These are phyloP conservation scores for Hedychridium roseum DNA, from an alignment of 2,888 invertebrate species.

Conservation along the genomic window DNA sequence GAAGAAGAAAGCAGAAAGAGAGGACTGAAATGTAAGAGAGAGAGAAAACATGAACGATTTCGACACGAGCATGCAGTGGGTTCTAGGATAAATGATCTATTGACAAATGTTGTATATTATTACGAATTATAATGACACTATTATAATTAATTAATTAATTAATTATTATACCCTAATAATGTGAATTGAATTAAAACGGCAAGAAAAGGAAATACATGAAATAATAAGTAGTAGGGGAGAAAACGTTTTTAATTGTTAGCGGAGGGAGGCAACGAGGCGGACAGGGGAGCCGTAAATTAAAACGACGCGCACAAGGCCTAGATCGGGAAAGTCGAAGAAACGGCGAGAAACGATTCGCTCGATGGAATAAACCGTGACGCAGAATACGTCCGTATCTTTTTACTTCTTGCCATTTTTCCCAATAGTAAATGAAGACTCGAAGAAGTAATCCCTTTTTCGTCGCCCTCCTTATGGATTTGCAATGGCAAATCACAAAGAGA, in stretches of 20 bases:
- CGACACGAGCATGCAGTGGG: slow-evolving; percentile 53
- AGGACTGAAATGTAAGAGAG: slow-evolving; percentile 17
- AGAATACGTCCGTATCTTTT: too few species aligned
- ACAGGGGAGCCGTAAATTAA: too few species aligned
- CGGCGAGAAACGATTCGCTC: too few species aligned
- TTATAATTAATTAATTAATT: slow-evolving; percentile 61
- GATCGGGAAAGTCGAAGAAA: too few species aligned
- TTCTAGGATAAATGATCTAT: slow-evolving; percentile 63
- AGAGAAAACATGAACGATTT: slow-evolving; percentile 30
- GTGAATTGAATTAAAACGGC: slow-evolving; percentile 61
- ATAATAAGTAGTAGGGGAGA: slow-evolving; percentile 57
- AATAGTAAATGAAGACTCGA: too few species aligned
- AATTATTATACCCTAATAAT: slow-evolving; percentile 63
- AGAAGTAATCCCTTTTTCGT: too few species aligned
- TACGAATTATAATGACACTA: slow-evolving; percentile 64
- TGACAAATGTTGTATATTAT: slow-evolving; percentile 64
- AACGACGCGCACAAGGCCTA: too few species aligned
- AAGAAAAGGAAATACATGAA: slow-evolving; percentile 47
- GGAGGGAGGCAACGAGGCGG: too few species aligned
- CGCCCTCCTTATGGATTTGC: too few species aligned
- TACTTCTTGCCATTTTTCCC: too few species aligned
- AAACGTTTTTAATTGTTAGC: slow-evolving; percentile 62
- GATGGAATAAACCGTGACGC: too few species aligned
- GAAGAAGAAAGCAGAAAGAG: slow-evolving; percentile 14
- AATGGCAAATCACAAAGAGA: too few species aligned